Conservation (phyloP, 2,888 invertebrate species). For the Pyralis farinalis region DNA sequence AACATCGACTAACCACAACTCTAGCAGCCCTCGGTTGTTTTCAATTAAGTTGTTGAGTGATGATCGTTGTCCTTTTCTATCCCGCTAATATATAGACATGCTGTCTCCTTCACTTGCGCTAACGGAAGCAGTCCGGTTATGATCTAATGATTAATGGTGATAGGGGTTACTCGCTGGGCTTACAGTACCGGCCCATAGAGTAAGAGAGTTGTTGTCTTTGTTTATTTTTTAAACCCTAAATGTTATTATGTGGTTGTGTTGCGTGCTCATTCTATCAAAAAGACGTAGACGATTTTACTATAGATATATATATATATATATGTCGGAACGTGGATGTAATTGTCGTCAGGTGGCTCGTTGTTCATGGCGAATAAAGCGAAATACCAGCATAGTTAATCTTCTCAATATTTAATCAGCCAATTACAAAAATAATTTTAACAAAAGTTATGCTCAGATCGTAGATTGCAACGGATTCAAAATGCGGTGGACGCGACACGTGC, state of each 20-base stretch:
- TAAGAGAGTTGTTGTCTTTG: conserved; percentile 7
- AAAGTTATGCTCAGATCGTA: too few relatives aligned
- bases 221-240: conserved; percentile 7
- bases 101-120: conserved; percentile 35
- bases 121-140: conserved; percentile 65
- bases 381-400: too few relatives aligned
- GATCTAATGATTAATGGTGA: conserved; percentile 64
- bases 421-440: too few relatives aligned
- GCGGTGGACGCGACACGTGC: too few relatives aligned
- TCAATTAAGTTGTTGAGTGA: conserved; percentile 71
- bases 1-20: conserved; percentile 28
- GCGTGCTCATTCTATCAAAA: background rate
- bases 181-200: conserved; percentile 15
- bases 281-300: too few relatives aligned
- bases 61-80: conserved; percentile 29
- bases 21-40: conserved; percentile 45
- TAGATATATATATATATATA: too few relatives aligned
- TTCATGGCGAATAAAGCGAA: too few relatives aligned
- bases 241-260: conserved; percentile 2
- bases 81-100: conserved; percentile 12
- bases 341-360: too few relatives aligned
- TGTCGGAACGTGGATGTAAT: too few relatives aligned
- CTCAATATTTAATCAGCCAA: too few relatives aligned
- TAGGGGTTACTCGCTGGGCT: conserved; percentile 38
- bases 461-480: too few relatives aligned